These are phyloP conservation scores for Caenorhabditis macrosperma DNA, from an alignment of 2,888 invertebrate genomes.

Conservation along the genomic window DNA sequence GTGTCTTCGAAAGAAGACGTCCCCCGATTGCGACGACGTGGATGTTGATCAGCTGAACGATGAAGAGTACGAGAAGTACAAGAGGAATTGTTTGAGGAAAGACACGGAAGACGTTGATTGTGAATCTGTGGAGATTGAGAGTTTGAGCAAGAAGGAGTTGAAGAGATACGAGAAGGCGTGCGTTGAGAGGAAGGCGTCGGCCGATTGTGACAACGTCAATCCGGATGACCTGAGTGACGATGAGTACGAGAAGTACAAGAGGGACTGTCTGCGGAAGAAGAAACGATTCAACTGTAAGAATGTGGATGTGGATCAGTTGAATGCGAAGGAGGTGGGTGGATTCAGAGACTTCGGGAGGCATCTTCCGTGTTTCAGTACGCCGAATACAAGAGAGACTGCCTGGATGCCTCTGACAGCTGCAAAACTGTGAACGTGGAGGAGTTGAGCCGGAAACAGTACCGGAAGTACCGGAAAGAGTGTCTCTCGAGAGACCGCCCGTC, in stretches of 20 bases:
- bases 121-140: background rate
- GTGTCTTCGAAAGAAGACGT: constrained; percentile 4
- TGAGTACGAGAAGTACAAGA: background rate
- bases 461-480: constrained; percentile 16
- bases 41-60: constrained; percentile 11
- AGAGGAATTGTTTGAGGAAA: background rate
- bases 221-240: background rate
- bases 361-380: constrained; percentile 6
- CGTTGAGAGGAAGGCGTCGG: background rate
- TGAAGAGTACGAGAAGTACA: constrained; percentile 17
- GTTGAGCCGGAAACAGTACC: background rate
- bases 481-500: background rate
- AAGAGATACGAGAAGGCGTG: constrained; percentile 9
- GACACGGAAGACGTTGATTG: background rate
- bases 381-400: constrained; percentile 7
- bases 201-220: background rate
- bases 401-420: background rate
- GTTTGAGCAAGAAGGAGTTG: constrained; percentile 1
- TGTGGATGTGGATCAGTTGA: constrained; percentile 7
- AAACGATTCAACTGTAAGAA: constrained; percentile 3
- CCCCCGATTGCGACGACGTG: background rate
- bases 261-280: background rate
- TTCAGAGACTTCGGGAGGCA: too few species aligned
- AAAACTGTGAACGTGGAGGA: background rate
- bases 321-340: constrained; percentile 15